Evolutionary conservation across 2,888 invertebrate species (phyloP).

Genomic region (Lycaena phlaeas): DNA sequence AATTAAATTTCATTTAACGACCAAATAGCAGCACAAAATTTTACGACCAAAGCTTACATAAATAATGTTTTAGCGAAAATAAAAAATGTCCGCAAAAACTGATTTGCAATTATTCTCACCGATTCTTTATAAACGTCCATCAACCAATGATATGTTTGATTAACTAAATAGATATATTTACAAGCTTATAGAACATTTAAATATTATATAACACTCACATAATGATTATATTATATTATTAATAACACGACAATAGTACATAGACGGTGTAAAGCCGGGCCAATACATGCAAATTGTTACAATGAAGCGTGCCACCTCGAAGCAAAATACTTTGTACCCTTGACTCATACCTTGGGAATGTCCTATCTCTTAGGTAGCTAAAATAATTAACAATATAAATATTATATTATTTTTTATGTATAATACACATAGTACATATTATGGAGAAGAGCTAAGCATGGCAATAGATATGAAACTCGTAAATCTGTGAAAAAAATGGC

Average conservation of each 20-base stretch:
- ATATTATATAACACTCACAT: background rate
- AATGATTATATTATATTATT: background rate
- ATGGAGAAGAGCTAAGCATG: constrained; percentile 17
- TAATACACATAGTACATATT: constrained; percentile 13
- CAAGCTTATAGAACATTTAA: too few species aligned
- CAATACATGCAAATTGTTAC: constrained; percentile 47
- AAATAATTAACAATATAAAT: constrained; percentile 47
- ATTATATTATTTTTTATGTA: constrained; percentile 24
- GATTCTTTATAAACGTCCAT: too few species aligned
- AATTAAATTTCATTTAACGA: too few species aligned
- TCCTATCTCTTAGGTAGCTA: constrained; percentile 94
- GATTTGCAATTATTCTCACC: too few species aligned
- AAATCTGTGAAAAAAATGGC: too few species aligned
- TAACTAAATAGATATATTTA: too few species aligned
- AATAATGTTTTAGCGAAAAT: too few species aligned
- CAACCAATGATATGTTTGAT: too few species aligned
- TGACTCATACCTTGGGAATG: constrained; percentile 87
- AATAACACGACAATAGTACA: background rate
- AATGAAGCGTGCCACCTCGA: constrained; percentile 61
- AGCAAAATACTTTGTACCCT: constrained; percentile 46
- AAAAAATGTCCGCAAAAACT: too few species aligned
- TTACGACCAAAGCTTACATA: too few species aligned
- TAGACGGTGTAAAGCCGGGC: constrained; percentile 50
- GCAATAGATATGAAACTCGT: constrained; percentile 3
- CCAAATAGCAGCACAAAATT: too few species aligned